Percentiles rank a stretch among this genome's conserved stretches.
These are phyloP conservation scores for Aphidius ervi DNA, from an alignment of 1,140 invertebrate genomes.

Conservation along the genomic window DNA sequence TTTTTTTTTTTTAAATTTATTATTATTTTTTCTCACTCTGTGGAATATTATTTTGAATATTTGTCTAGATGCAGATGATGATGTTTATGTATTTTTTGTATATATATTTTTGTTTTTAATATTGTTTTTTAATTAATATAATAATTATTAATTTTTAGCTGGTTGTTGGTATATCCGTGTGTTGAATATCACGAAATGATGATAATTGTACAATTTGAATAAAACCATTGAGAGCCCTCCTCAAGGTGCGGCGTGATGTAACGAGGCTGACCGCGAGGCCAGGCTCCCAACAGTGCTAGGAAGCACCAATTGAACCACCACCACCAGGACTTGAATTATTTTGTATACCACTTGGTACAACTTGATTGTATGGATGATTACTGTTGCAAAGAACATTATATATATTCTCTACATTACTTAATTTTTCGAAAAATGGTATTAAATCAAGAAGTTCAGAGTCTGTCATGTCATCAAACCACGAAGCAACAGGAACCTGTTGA, in stretches of 20 bases:
- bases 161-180: too few species aligned
- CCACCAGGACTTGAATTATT: slow-evolving; percentile 41
- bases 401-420: slow-evolving; percentile 91
- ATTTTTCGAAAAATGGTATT: slow-evolving; percentile 92
- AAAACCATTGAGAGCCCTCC: slow-evolving; percentile 40
- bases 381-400: slow-evolving; percentile 88
- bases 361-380: slow-evolving; percentile 73
- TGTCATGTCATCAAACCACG: slow-evolving; percentile 96
- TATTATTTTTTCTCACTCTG: too few species aligned
- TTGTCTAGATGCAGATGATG: too few species aligned
- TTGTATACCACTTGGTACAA: slow-evolving; percentile 36
- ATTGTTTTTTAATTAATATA: too few species aligned
- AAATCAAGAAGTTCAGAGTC: slow-evolving; percentile 92
- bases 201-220: slow-evolving; percentile 37
- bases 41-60: too few species aligned
- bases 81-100: too few species aligned
- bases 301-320: slow-evolving; percentile 43
- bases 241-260: slow-evolving; percentile 43
- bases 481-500: slow-evolving; percentile 87
- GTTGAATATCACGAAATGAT: slow-evolving; percentile 5
- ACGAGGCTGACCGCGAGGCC: slow-evolving; percentile 44
- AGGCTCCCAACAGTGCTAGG: slow-evolving; percentile 49
- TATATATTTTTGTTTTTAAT: too few species aligned
- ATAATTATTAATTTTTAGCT: too few species aligned
- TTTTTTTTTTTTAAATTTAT: too few species aligned